A percentile compares a stretch with the other conserved stretches of the same genome.
Conservation (phyloP, 2,797 vertebrate species). For the Clarias platycephalus region DNA sequence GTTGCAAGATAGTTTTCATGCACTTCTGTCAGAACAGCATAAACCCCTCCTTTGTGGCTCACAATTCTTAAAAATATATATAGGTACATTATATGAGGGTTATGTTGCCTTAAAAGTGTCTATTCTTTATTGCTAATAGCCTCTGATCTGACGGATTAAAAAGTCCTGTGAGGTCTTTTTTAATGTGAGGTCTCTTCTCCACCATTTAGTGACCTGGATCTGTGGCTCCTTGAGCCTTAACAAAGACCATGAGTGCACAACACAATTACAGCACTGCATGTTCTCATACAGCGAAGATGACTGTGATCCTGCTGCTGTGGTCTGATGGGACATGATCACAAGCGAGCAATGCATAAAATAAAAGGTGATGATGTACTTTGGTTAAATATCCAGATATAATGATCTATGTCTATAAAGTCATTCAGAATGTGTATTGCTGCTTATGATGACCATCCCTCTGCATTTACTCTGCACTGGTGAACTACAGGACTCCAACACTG, state of each 20-base stretch:
- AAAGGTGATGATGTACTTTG: neutral
- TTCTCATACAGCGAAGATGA: neutral
- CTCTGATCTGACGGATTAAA: neutral
- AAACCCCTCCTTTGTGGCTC: neutral
- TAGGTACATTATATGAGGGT: neutral
- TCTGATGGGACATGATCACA: neutral
- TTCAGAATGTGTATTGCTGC: neutral
- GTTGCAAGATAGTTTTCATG: neutral
- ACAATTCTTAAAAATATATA: neutral
- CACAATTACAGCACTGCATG: constrained; percentile 16
- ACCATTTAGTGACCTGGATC: constrained; percentile 17
- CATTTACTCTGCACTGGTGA: constrained; percentile 22
- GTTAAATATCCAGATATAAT: neutral
- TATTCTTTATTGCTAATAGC: neutral
- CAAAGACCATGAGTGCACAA: neutral
- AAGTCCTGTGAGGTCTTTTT: neutral
- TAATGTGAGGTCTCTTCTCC: no score
- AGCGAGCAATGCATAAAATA: neutral
- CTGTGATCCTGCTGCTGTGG: neutral
- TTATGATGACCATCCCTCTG: neutral
- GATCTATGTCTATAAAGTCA: neutral
- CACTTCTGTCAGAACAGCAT: neutral
- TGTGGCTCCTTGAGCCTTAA: neutral
- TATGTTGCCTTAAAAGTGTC: neutral
- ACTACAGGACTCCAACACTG: constrained; percentile 3